Conservation (phyloP, 1,140 invertebrate genomes). For the Bombus sibiricus region DNA sequence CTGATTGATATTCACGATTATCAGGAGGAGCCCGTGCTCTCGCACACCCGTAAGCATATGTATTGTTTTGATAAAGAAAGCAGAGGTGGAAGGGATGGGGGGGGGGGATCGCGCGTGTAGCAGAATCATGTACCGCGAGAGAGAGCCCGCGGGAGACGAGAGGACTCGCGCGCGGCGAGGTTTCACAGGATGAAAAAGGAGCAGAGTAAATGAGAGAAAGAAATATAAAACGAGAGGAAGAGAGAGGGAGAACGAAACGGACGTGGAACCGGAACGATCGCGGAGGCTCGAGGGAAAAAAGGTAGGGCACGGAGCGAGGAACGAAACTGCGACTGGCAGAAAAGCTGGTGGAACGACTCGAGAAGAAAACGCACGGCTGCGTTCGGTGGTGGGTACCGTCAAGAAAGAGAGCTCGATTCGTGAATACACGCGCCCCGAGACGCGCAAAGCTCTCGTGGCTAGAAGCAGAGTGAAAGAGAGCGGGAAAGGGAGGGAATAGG, state of each 20-base stretch:
- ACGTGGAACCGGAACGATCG: conserved; percentile 58
- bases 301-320: conserved; percentile 39
- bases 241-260: conserved; percentile 35
- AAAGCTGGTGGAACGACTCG: conserved; percentile 57
- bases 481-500: neutral
- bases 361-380: conserved; percentile 63
- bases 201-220: conserved; percentile 10
- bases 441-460: conserved; percentile 40
- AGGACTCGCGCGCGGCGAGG: conserved; percentile 17
- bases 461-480: conserved; percentile 13
- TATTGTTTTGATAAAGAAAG: conserved; percentile 53
- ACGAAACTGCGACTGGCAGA: conserved; percentile 59
- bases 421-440: conserved; percentile 49
- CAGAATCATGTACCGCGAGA: neutral
- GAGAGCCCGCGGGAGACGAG: conserved; percentile 1
- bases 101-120: neutral
- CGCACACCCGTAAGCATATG: conserved; percentile 42
- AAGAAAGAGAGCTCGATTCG: conserved; percentile 34
- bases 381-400: conserved; percentile 37
- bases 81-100: neutral
- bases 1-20: conserved; percentile 48
- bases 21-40: conserved; percentile 37
- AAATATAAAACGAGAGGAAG: neutral
- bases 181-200: neutral
- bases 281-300: conserved; percentile 45